Percentiles rank a stretch among this genome's conserved stretches.
phyloP scores from a whole-genome alignment of 2,888 invertebrate species.

The Diarsia rubi region DNA sequence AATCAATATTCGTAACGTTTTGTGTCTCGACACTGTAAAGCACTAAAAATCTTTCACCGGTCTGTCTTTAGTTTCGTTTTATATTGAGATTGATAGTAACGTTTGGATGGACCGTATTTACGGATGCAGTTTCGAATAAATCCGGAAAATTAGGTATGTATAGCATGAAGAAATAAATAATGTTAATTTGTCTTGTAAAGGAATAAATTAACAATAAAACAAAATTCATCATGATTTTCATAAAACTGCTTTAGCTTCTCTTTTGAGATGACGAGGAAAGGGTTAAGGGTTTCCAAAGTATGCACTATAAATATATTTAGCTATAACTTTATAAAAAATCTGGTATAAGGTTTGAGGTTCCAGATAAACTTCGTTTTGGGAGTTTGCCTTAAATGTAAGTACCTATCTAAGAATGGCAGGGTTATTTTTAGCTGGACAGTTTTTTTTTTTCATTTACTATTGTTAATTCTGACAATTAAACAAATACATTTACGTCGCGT shows the following conservation, averaged over 20 bases:
- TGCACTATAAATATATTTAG: not conserved
- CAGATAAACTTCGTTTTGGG: not conserved
- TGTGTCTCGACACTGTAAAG: slow-evolving; percentile 31
- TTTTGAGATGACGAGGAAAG: too few relatives aligned
- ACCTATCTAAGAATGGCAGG: not conserved
- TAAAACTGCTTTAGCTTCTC: too few relatives aligned
- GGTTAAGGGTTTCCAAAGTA: too few relatives aligned
- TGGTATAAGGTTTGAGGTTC: not conserved
- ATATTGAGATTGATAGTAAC: not conserved
- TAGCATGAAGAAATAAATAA: too few relatives aligned
- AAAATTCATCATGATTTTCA: too few relatives aligned
- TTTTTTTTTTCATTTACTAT: not conserved
- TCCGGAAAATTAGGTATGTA: not conserved
- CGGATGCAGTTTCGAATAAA: not conserved
- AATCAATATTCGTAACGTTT: slow-evolving; percentile 43
- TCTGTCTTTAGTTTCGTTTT: slow-evolving; percentile 21
- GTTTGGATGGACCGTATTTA: not conserved
- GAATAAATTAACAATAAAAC: too few relatives aligned
- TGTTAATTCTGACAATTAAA: not conserved
- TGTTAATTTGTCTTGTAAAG: too few relatives aligned
- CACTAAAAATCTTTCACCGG: slow-evolving; percentile 37
- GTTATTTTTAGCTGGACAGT: too few relatives aligned
- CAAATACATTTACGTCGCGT: not conserved
- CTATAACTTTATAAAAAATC: not conserved
- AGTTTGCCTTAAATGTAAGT: not conserved